Evolutionary conservation across 2,113 vertebrate species (phyloP).

Genomic region (Dasyprocta punctata): DNA sequence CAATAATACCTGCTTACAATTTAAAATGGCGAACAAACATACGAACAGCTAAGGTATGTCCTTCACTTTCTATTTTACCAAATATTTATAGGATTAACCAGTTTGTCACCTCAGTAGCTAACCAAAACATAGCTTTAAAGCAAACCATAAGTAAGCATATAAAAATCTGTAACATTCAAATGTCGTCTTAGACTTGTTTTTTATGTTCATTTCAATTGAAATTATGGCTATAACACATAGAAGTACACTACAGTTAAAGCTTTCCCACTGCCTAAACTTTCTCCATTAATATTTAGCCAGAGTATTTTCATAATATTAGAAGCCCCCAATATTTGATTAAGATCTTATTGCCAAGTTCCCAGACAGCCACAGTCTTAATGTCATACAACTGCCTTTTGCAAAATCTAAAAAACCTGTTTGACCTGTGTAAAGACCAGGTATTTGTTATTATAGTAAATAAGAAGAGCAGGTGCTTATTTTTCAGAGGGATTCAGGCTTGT

Average conservation of each 20-base stretch:
- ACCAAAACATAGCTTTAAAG: slow-evolving; percentile 36
- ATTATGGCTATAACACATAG: not conserved
- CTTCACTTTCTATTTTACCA: slow-evolving; percentile 34
- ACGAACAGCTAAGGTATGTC: not conserved
- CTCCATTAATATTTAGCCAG: slow-evolving; percentile 57
- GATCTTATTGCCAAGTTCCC: slow-evolving; percentile 60
- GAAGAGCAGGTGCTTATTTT: slow-evolving; percentile 77
- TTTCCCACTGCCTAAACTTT: not conserved
- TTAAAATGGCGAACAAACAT: not conserved
- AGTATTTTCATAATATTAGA: slow-evolving; percentile 36
- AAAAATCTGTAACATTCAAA: not conserved
- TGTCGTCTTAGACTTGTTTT: not conserved
- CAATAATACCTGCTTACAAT: not conserved
- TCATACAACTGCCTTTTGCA: slow-evolving; percentile 62
- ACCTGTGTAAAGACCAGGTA: slow-evolving; percentile 55
- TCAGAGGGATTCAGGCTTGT: slow-evolving; percentile 69
- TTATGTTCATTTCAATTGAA: not conserved
- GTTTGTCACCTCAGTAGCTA: slow-evolving; percentile 14
- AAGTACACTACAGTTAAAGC: not conserved
- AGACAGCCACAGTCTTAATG: slow-evolving; percentile 57
- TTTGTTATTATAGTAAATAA: slow-evolving; percentile 84
- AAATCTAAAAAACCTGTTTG: slow-evolving; percentile 77
- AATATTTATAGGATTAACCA: not conserved
- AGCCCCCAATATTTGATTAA: slow-evolving; percentile 52
- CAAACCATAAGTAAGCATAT: not conserved